phyloP scores from a whole-genome alignment of 2,797 vertebrate genomes.

The Sylvilagus floridanus region DNA sequence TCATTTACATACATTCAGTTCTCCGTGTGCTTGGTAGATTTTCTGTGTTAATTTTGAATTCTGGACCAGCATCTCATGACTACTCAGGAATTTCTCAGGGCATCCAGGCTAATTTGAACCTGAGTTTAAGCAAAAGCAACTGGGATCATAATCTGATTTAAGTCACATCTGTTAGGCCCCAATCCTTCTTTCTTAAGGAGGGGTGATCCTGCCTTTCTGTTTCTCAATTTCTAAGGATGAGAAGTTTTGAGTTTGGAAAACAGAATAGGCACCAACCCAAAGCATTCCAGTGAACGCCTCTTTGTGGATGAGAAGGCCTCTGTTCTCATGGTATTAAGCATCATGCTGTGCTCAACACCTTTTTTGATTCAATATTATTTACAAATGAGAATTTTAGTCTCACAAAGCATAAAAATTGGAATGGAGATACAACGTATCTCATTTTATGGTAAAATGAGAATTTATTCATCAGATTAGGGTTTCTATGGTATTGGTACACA shows the following conservation, averaged over 20 bases:
- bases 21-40: not conserved
- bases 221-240: slow-evolving; percentile 12
- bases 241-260: slow-evolving; percentile 34
- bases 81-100: not conserved
- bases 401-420: not conserved
- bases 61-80: not conserved
- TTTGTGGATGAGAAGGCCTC: not conserved
- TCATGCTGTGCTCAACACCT: not conserved
- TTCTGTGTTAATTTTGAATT: slow-evolving; percentile 60
- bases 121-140: slow-evolving; percentile 50
- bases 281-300: not conserved
- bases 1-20: not conserved
- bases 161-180: not conserved
- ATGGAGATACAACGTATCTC: not conserved
- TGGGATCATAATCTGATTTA: slow-evolving; percentile 21
- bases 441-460: slow-evolving; percentile 39
- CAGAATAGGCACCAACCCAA: not conserved
- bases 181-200: not conserved
- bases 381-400: slow-evolving; percentile 3
- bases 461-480: slow-evolving; percentile 31
- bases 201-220: not conserved
- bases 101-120: not conserved
- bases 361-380: slow-evolving; percentile 1
- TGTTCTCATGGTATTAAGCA: not conserved
- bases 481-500: not conserved